Evolutionary conservation across 2,797 vertebrate species (phyloP).

Genomic region (Gastrophryne carolinensis): DNA sequence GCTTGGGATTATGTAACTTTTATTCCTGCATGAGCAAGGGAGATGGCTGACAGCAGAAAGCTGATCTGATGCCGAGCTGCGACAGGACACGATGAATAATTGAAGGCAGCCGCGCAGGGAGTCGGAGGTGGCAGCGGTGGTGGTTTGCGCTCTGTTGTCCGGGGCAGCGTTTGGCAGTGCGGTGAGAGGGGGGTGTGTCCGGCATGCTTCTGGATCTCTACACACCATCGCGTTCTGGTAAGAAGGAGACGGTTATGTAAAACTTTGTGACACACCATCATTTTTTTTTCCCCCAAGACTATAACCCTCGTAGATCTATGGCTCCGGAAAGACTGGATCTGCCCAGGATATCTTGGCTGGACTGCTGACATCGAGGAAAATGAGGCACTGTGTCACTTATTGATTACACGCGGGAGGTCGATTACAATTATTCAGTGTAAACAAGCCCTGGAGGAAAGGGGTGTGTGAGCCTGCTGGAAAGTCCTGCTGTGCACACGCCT

Average conservation of each 20-base stretch:
- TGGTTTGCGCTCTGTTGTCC: not conserved
- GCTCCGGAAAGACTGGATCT: not conserved
- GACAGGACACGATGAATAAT: not conserved
- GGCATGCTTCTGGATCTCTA: not conserved
- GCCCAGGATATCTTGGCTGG: slow-evolving; percentile 8
- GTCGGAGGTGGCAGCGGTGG: not conserved
- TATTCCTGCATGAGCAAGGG: not conserved
- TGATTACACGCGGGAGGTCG: slow-evolving; percentile 54
- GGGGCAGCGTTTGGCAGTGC: not conserved
- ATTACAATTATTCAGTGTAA: slow-evolving; percentile 62
- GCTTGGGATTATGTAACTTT: not conserved
- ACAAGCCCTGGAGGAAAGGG: slow-evolving; percentile 50
- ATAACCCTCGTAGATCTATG: not conserved
- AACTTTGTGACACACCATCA: not conserved
- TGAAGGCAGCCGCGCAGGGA: not conserved
- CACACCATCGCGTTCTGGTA: not conserved
- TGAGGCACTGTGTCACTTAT: slow-evolving; percentile 57
- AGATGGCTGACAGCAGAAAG: not conserved
- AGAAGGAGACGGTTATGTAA: not conserved
- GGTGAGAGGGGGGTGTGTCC: slow-evolving; percentile 44
- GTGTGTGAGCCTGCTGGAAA: slow-evolving; percentile 5
- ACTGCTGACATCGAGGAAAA: slow-evolving; percentile 50
- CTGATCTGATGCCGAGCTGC: slow-evolving; percentile 16
- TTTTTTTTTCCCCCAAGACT: not conserved
- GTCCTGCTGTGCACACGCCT: not conserved